Evolutionary conservation across 2,888 invertebrate genomes (phyloP).

Genomic region (Apoderus coryli): DNA sequence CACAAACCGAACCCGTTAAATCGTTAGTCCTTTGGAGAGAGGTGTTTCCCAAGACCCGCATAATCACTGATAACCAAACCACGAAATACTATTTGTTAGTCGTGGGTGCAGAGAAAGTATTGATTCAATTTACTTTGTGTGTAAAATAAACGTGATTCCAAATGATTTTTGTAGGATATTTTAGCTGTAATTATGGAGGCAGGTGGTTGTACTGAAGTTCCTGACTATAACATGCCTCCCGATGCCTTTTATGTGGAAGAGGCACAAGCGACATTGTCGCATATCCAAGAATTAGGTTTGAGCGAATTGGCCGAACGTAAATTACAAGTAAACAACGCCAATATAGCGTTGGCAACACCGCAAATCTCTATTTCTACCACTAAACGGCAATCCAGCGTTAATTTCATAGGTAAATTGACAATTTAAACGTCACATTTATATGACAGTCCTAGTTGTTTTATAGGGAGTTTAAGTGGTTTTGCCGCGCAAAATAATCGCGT

Average conservation of each 20-base stretch:
- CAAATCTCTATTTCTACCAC: no score
- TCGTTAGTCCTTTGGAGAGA: constrained; percentile 65
- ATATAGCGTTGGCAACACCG: no score
- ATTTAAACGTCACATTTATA: no score
- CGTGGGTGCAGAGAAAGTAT: constrained; percentile 54
- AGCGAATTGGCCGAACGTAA: constrained; percentile 51
- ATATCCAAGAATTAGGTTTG: constrained; percentile 61
- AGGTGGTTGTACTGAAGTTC: constrained; percentile 57
- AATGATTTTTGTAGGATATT: constrained; percentile 39
- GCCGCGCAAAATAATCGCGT: no score
- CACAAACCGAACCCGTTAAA: constrained; percentile 48
- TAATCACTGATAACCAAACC: constrained; percentile 21
- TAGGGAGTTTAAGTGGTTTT: no score
- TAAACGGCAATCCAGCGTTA: no score
- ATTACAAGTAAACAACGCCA: no score
- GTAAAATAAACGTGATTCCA: no score
- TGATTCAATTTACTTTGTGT: no score
- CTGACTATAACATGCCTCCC: constrained; percentile 48
- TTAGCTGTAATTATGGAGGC: constrained; percentile 60
- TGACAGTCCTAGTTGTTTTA: no score
- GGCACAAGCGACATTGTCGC: constrained; percentile 70
- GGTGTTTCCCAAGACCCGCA: constrained; percentile 45
- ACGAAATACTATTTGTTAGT: constrained; percentile 54
- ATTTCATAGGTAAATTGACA: no score
- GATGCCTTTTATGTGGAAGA: constrained; percentile 82